A percentile compares a stretch with the other conserved stretches of the same genome.
phyloP scores from a whole-genome alignment of 2,113 vertebrate genomes.

The Mellivora capensis region DNA sequence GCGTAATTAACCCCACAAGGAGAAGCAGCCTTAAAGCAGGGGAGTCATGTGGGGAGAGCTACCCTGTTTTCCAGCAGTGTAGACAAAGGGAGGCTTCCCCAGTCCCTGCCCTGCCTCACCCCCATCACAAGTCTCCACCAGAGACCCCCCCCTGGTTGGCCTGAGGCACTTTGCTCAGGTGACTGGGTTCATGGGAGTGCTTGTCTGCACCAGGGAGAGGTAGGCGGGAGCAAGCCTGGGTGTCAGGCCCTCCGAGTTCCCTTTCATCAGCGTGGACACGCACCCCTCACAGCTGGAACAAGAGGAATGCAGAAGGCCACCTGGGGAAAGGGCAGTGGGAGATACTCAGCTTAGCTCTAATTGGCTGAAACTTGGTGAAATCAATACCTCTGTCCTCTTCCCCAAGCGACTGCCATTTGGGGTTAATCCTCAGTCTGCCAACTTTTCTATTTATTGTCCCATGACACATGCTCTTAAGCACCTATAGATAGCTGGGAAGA shows the following conservation, averaged over 20 bases:
- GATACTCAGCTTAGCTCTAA: background rate
- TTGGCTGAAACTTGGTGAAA: background rate
- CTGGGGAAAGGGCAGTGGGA: background rate
- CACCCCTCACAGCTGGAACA: background rate
- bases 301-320: background rate
- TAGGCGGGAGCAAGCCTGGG: background rate
- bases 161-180: background rate
- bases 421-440: background rate
- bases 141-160: background rate
- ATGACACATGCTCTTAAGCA: background rate
- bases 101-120: background rate
- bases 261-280: background rate
- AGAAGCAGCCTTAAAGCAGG: slow-evolving; percentile 11
- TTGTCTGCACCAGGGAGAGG: background rate
- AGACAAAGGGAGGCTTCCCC: background rate
- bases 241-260: fast-evolving
- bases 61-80: background rate
- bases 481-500: background rate
- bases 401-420: background rate
- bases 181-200: fast-evolving
- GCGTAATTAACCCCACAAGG: slow-evolving; percentile 64
- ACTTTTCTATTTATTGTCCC: background rate
- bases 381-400: background rate
- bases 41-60: background rate
- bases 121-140: background rate